Evolutionary conservation across 92 coral and sea anemone genomes (phyloP).

Genomic region (Desmophyllum pertusum): DNA sequence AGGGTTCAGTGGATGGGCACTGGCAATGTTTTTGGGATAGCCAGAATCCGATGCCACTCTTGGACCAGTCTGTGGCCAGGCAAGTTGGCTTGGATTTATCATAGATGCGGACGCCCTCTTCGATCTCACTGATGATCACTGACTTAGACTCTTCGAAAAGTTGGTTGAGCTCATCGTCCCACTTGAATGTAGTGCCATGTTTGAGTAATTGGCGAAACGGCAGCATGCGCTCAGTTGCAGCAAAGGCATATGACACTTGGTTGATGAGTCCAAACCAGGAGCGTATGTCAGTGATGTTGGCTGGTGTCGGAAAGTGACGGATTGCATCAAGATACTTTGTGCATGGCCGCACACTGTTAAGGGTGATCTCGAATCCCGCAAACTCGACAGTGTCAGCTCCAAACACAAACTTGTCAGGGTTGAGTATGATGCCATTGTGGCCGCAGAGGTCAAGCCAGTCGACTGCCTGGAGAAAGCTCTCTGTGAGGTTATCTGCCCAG

Average conservation of each 20-base stretch:
- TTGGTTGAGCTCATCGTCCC: constrained; percentile 46
- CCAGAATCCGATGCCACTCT: constrained; percentile 54
- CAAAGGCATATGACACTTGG: constrained; percentile 59
- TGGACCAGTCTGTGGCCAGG: constrained; percentile 68
- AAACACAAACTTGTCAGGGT: no score
- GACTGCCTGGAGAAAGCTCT: constrained; percentile 6
- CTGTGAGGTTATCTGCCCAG: constrained; percentile 27
- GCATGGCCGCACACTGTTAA: constrained; percentile 48
- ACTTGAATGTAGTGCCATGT: constrained; percentile 45
- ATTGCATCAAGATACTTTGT: constrained; percentile 41
- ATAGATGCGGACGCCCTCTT: constrained; percentile 43
- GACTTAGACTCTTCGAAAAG: constrained; percentile 60
- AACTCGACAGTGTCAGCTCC: no score
- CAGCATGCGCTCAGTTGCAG: constrained; percentile 46
- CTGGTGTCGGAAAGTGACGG: constrained; percentile 53
- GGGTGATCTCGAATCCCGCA: constrained; percentile 9
- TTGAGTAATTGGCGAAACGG: constrained; percentile 39
- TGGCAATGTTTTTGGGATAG: constrained; percentile 64
- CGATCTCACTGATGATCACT: constrained; percentile 57
- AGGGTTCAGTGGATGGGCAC: constrained; percentile 48
- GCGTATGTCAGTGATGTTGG: constrained; percentile 44
- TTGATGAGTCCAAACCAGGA: constrained; percentile 51
- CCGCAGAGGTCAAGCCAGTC: neutral
- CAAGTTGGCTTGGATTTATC: constrained; percentile 69
- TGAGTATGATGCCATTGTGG: neutral